phyloP scores from a whole-genome alignment of 53 echinoderm and acorn worm species.

The Crossaster papposus region DNA sequence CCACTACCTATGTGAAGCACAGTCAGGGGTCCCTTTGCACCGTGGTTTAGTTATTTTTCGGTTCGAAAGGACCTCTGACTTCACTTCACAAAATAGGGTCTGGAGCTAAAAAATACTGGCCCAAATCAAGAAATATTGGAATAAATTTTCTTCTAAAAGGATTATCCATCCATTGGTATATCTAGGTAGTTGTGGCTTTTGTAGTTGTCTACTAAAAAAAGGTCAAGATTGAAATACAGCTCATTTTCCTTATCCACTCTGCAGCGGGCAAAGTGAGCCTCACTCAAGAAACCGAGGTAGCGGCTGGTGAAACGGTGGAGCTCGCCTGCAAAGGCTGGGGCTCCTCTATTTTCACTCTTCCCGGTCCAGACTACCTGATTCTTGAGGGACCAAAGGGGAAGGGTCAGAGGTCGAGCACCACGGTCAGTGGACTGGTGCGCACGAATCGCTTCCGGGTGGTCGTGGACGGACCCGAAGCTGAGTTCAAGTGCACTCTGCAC shows the following conservation, averaged over 20 bases:
- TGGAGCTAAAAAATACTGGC: too few relatives aligned
- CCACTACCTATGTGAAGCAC: too few relatives aligned
- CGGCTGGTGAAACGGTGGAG: background rate
- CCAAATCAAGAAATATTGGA: too few relatives aligned
- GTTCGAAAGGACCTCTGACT: too few relatives aligned
- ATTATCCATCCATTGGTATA: too few relatives aligned
- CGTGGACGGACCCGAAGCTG: background rate
- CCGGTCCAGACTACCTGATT: background rate
- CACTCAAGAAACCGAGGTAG: background rate
- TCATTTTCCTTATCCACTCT: background rate
- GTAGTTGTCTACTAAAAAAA: too few relatives aligned
- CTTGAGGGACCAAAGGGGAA: background rate
- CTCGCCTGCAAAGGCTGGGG: background rate
- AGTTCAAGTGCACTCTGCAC: constrained; percentile 1
- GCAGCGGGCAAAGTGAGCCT: background rate
- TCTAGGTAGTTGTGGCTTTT: too few relatives aligned
- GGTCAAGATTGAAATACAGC: background rate
- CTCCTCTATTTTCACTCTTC: background rate
- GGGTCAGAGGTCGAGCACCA: background rate
- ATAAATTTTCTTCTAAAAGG: too few relatives aligned
- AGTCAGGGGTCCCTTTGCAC: too few relatives aligned
- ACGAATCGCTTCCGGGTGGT: constrained; percentile 4
- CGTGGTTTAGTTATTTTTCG: too few relatives aligned
- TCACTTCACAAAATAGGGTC: too few relatives aligned
- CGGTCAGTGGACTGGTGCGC: background rate